Evolutionary conservation across 2,113 vertebrate species (phyloP).

Genomic region (Plecturocebus donacophilus): DNA sequence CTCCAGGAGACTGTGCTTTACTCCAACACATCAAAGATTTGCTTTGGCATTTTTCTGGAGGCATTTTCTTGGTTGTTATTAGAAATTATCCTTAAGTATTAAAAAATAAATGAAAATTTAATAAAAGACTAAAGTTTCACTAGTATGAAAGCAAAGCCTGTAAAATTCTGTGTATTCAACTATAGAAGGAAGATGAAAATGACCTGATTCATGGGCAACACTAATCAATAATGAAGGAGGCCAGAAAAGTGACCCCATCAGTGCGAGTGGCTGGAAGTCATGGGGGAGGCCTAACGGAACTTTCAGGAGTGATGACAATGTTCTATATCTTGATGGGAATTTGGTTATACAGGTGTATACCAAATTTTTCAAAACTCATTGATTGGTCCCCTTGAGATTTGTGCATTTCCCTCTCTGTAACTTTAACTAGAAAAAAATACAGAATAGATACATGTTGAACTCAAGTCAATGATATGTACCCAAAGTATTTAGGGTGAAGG

Average conservation of each 20-base stretch:
- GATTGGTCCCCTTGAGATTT: neutral
- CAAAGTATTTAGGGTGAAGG: neutral
- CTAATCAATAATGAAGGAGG: neutral
- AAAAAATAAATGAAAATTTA: neutral
- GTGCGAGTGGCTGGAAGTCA: neutral
- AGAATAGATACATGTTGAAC: neutral
- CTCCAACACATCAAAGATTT: neutral
- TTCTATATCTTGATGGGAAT: neutral
- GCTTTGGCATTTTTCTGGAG: neutral
- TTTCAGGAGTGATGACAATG: neutral
- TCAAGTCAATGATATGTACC: neutral
- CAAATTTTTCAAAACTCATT: neutral
- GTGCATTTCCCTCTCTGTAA: neutral
- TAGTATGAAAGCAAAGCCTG: neutral
- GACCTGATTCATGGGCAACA: fast-evolving
- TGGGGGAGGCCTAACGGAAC: fast-evolving
- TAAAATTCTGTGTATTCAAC: neutral
- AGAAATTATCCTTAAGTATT: neutral
- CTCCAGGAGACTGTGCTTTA: neutral
- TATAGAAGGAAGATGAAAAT: neutral
- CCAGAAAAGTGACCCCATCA: neutral
- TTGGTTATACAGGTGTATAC: neutral
- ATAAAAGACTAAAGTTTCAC: neutral
- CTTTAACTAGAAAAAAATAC: neutral
- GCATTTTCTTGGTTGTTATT: neutral